A percentile compares a stretch with the other conserved stretches of the same genome.
Conservation (phyloP, 1,140 invertebrate genomes). For the Lamellibrachia luymesi region DNA sequence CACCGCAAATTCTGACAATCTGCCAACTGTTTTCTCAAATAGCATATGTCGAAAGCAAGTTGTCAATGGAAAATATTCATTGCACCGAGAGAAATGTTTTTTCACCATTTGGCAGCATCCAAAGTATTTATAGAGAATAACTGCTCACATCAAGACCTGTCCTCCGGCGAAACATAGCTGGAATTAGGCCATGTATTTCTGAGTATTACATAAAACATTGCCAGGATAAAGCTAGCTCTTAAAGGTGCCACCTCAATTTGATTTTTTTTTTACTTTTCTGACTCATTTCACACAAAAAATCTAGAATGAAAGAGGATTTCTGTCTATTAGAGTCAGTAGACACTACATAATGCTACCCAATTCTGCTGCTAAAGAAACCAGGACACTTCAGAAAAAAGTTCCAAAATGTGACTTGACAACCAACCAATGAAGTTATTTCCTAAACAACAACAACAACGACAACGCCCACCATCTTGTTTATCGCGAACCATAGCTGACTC, state of each 20-base stretch:
- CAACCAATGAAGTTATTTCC: neutral
- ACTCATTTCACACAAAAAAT: too few relatives aligned
- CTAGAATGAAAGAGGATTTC: too few relatives aligned
- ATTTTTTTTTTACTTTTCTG: too few relatives aligned
- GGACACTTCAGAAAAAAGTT: neutral
- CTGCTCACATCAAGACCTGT: neutral
- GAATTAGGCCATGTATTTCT: neutral
- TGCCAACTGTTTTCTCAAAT: neutral
- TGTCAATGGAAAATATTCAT: neutral
- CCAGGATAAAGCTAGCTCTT: neutral
- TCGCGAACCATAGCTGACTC: neutral
- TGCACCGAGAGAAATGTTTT: neutral
- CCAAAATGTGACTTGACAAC: neutral
- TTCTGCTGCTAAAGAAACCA: neutral
- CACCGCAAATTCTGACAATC: neutral
- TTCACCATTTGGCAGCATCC: neutral
- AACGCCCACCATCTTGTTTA: neutral
- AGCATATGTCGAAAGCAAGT: neutral
- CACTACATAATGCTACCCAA: neutral
- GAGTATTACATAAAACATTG: neutral
- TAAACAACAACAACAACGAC: neutral
- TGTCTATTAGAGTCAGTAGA: neutral
- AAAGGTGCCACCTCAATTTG: neutral
- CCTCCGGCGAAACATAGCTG: neutral
- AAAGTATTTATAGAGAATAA: neutral